These are phyloP conservation scores for Plebejus melissa DNA, from an alignment of 2,888 invertebrate genomes.

Conservation along the genomic window DNA sequence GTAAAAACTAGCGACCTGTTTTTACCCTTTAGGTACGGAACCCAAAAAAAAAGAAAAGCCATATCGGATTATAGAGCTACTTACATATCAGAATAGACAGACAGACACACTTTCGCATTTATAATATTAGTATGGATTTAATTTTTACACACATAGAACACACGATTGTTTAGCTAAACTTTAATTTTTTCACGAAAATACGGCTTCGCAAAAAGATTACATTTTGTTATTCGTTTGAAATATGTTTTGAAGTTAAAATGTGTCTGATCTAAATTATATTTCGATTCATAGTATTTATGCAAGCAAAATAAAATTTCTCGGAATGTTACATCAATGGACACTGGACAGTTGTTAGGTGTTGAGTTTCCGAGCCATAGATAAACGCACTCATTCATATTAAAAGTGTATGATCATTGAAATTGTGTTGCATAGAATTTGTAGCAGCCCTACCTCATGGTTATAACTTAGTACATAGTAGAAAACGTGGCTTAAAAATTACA, in stretches of 20 bases:
- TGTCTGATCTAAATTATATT: slow-evolving; percentile 40
- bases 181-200: neutral
- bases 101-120: too few relatives aligned
- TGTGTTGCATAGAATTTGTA: neutral
- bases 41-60: too few relatives aligned
- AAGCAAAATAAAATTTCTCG: slow-evolving; percentile 60
- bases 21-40: too few relatives aligned
- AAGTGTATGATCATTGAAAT: slow-evolving; percentile 34
- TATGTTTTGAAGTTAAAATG: slow-evolving; percentile 30
- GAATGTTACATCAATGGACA: slow-evolving; percentile 54
- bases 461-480: neutral
- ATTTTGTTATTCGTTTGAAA: neutral
- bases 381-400: slow-evolving; percentile 37
- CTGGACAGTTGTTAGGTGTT: slow-evolving; percentile 55
- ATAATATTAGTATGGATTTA: too few relatives aligned
- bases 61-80: too few relatives aligned
- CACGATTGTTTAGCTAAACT: neutral
- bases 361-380: slow-evolving; percentile 57
- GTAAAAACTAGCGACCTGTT: too few relatives aligned
- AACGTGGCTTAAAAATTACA: too few relatives aligned
- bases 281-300: slow-evolving; percentile 47
- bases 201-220: neutral
- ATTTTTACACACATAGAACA: neutral
- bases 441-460: too few relatives aligned
- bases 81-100: too few relatives aligned